phyloP scores from a whole-genome alignment of 2,888 invertebrate genomes.

The Pandemis heparana region DNA sequence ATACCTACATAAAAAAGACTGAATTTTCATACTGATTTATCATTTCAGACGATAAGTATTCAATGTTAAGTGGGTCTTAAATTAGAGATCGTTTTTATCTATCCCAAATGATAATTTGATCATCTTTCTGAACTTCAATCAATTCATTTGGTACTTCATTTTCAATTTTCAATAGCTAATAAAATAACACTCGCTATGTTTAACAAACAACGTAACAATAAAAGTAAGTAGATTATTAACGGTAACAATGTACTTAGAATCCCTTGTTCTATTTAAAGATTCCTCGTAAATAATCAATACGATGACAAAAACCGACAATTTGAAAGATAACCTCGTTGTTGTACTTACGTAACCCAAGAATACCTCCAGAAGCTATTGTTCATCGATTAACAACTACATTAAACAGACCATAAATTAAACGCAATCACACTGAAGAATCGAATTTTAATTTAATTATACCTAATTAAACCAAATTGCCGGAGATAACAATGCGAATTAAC shows the following conservation, averaged over 20 bases:
- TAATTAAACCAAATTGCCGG: conserved; percentile 36
- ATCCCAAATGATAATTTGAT: no score
- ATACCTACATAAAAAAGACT: no score
- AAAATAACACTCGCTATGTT: no score
- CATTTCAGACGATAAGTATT: no score
- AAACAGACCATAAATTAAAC: conserved; percentile 17
- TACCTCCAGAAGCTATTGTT: conserved; percentile 1
- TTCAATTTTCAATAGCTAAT: no score
- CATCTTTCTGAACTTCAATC: no score
- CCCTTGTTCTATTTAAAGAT: background rate
- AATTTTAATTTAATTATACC: conserved; percentile 29
- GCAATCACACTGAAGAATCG: conserved; percentile 6
- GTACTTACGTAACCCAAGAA: conserved; percentile 2
- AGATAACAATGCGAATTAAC: conserved; percentile 35
- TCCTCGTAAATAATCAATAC: background rate
- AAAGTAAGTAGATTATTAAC: background rate
- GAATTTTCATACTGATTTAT: no score
- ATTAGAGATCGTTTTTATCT: no score
- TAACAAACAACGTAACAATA: no score
- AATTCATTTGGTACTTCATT: no score
- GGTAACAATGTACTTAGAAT: background rate
- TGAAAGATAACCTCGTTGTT: background rate
- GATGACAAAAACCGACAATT: background rate
- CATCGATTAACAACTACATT: conserved; percentile 1
- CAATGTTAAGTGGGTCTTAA: no score